Evolutionary conservation across 1,140 invertebrate genomes (phyloP).

Genomic region (Homalodisca vitripennis): DNA sequence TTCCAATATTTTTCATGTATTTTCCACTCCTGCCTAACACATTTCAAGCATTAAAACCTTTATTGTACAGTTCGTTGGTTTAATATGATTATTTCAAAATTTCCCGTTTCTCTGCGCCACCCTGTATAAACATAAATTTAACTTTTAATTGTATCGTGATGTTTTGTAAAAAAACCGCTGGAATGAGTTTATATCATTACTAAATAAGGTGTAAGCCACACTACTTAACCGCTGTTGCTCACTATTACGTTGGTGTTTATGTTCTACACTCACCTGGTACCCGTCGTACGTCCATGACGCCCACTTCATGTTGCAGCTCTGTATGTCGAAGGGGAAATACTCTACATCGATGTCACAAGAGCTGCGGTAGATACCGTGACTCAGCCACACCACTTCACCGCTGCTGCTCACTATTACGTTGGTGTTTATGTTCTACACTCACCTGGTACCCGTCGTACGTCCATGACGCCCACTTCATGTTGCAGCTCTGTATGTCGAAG

Average conservation of each 20-base stretch:
- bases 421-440: conserved; percentile 70
- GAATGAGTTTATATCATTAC: too few relatives aligned
- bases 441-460: conserved; percentile 95
- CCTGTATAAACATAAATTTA: too few relatives aligned
- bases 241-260: conserved; percentile 85
- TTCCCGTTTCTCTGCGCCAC: too few relatives aligned
- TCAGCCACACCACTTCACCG: conserved; percentile 75
- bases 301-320: conserved; percentile 90
- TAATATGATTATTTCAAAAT: too few relatives aligned
- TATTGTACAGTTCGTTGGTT: too few relatives aligned
- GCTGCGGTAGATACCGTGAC: conserved; percentile 81
- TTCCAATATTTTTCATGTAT: too few relatives aligned
- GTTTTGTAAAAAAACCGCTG: too few relatives aligned
- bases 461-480: conserved; percentile 95
- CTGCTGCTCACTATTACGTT: conserved; percentile 74
- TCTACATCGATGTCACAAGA: conserved; percentile 91
- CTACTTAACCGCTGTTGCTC: conserved; percentile 66
- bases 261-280: conserved; percentile 88
- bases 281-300: conserved; percentile 97
- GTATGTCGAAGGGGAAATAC: conserved; percentile 93
- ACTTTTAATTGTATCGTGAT: too few relatives aligned
- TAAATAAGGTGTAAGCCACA: too few relatives aligned
- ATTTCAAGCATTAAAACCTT: too few relatives aligned
- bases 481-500: conserved; percentile 89
- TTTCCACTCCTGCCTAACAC: too few relatives aligned